Conservation (phyloP, 2,888 invertebrate genomes). For the Cistogaster globosa region DNA sequence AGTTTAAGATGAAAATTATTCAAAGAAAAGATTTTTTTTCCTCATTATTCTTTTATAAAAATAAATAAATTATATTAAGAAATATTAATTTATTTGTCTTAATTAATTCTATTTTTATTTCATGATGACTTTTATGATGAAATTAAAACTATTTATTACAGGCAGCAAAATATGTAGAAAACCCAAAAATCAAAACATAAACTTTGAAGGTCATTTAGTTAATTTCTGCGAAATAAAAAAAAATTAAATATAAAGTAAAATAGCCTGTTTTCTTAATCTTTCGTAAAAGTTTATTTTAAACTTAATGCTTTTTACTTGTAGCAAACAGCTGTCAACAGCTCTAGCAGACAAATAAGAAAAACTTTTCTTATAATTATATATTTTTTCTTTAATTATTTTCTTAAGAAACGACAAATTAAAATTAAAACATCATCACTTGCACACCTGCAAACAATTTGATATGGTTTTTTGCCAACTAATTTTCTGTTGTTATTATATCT, state of each 20-base stretch:
- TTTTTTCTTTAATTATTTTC: background rate
- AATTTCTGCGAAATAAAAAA: slow-evolving; percentile 3
- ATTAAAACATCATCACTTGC: slow-evolving; percentile 67
- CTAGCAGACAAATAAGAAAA: slow-evolving; percentile 48
- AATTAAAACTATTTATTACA: slow-evolving; percentile 6
- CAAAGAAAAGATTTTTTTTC: background rate
- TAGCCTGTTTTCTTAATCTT: slow-evolving; percentile 14
- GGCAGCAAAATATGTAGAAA: too few species aligned
- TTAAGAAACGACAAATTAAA: slow-evolving; percentile 39
- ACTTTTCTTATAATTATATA: background rate
- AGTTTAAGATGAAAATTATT: too few species aligned
- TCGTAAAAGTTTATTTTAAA: slow-evolving; percentile 17
- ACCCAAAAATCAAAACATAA: background rate
- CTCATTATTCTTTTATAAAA: slow-evolving; percentile 7
- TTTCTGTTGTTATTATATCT: slow-evolving; percentile 9
- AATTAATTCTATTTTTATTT: background rate
- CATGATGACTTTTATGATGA: slow-evolving; percentile 15
- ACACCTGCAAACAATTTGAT: slow-evolving; percentile 67
- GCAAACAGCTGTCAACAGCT: slow-evolving; percentile 59
- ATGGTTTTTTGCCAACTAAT: slow-evolving; percentile 49
- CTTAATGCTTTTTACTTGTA: slow-evolving; percentile 6
- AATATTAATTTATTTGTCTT: background rate
- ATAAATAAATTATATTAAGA: slow-evolving; percentile 9
- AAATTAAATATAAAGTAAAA: slow-evolving; percentile 21
- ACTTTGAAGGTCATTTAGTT: slow-evolving; percentile 29